Evolutionary conservation across 2,113 vertebrate species (phyloP).

Genomic region (Odontesthes bonariensis): DNA sequence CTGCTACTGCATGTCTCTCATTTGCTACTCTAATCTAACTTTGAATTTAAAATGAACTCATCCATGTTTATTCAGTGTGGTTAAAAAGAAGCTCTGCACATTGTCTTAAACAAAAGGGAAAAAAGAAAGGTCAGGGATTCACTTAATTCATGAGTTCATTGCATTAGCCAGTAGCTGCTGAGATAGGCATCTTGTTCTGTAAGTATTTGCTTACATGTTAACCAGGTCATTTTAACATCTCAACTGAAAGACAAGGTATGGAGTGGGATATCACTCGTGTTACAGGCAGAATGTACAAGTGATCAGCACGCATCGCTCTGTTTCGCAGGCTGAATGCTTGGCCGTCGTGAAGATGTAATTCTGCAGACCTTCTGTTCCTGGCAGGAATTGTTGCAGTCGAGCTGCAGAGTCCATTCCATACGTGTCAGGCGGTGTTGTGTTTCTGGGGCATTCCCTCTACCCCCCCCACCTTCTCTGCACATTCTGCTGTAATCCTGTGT

Average conservation of each 20-base stretch:
- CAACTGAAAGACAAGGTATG: conserved; percentile 13
- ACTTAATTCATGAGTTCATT: background rate
- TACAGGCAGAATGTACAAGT: conserved; percentile 6
- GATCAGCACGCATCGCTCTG: conserved; percentile 35
- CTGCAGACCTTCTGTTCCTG: conserved; percentile 59
- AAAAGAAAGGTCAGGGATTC: background rate
- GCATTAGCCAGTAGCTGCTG: background rate
- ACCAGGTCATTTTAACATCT: background rate
- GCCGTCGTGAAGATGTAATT: conserved; percentile 41
- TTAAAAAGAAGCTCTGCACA: background rate
- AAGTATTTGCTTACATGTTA: conserved; percentile 15
- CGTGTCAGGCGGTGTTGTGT: conserved; percentile 68
- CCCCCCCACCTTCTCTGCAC: conserved; percentile 31
- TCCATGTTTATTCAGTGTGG: background rate
- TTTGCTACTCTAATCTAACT: too few relatives aligned
- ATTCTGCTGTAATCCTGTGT: conserved; percentile 66
- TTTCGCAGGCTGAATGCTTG: conserved; percentile 54
- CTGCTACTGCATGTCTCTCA: too few relatives aligned
- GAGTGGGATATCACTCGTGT: conserved; percentile 20
- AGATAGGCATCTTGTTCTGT: background rate
- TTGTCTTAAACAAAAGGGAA: background rate
- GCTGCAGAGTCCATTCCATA: conserved; percentile 68
- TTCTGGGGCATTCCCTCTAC: conserved; percentile 74
- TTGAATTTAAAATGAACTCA: background rate
- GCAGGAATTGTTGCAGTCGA: conserved; percentile 28